Percentiles rank a stretch among this genome's conserved stretches.
phyloP scores from a whole-genome alignment of 2,888 invertebrate genomes.

The Tipula lateralis region DNA sequence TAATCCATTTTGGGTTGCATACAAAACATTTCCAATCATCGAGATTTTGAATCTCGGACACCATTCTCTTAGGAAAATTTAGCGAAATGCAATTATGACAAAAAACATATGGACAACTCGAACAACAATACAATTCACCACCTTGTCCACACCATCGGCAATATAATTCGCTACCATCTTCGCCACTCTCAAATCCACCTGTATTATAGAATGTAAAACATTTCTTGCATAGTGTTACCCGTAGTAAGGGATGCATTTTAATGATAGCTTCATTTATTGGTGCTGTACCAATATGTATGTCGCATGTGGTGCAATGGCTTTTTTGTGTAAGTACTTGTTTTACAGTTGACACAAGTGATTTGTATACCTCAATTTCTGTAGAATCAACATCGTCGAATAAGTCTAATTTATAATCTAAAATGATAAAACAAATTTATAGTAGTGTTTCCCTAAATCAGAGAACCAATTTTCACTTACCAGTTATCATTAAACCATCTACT shows the following conservation, averaged over 20 bases:
- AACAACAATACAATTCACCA: constrained; percentile 73
- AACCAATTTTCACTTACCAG: background rate
- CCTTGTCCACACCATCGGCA: constrained; percentile 82
- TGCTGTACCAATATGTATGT: constrained; percentile 68
- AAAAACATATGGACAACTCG: constrained; percentile 68
- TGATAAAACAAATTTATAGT: too few relatives aligned
- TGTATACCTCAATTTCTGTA: constrained; percentile 54
- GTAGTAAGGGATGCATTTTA: constrained; percentile 67
- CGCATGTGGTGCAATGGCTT: constrained; percentile 71
- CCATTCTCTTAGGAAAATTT: constrained; percentile 62
- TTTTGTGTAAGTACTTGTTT: constrained; percentile 54
- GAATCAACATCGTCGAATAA: constrained; percentile 54
- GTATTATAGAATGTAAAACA: constrained; percentile 75
- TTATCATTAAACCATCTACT: background rate
- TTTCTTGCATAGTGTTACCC: constrained; percentile 64
- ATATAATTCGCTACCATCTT: constrained; percentile 76
- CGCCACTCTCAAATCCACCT: constrained; percentile 76
- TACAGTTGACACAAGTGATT: constrained; percentile 55
- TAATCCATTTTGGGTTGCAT: constrained; percentile 63
- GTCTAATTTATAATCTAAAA: constrained; percentile 44
- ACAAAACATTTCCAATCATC: constrained; percentile 79
- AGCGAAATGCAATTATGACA: constrained; percentile 73
- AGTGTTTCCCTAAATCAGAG: too few relatives aligned
- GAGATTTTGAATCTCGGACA: constrained; percentile 66
- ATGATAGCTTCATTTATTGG: constrained; percentile 59